Conservation (phyloP, 1,140 invertebrate species). For the Doryteuthis pealeii region DNA sequence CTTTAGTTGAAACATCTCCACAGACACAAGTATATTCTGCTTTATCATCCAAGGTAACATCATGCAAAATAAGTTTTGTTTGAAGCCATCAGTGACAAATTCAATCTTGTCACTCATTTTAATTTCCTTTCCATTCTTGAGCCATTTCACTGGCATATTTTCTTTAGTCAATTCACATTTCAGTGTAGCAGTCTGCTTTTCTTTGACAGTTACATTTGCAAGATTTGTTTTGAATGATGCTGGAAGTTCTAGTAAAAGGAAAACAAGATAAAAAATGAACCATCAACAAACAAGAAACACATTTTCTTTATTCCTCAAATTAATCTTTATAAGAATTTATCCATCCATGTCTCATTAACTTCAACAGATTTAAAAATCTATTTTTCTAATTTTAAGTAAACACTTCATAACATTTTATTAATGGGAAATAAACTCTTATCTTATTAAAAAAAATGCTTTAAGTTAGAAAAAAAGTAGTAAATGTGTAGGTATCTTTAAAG, state of each 20-base stretch:
- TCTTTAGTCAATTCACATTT: conserved; percentile 54
- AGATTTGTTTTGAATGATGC: conserved; percentile 46
- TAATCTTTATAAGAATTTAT: too few species aligned
- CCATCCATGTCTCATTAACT: too few species aligned
- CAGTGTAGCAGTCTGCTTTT: conserved; percentile 46
- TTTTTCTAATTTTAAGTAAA: too few species aligned
- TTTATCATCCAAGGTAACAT: conserved; percentile 34
- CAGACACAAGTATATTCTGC: conserved; percentile 46
- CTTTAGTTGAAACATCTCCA: conserved; percentile 36
- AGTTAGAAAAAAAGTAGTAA: too few species aligned
- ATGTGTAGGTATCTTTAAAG: too few species aligned
- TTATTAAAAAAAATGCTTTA: too few species aligned
- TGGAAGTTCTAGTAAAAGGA: conserved; percentile 42
- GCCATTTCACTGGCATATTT: conserved; percentile 50
- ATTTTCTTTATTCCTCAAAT: too few species aligned
- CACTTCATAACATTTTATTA: too few species aligned
- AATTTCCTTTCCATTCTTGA: conserved; percentile 65
- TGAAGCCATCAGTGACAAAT: conserved; percentile 54
- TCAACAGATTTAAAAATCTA: too few species aligned
- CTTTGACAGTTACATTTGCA: conserved; percentile 37
- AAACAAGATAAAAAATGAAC: conserved; percentile 1
- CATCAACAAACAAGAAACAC: too few species aligned
- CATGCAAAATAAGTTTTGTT: conserved; percentile 37
- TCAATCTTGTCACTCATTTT: conserved; percentile 74
- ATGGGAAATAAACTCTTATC: too few species aligned